phyloP scores from a whole-genome alignment of 2,888 invertebrate species.

The Heteropelma amictum region DNA sequence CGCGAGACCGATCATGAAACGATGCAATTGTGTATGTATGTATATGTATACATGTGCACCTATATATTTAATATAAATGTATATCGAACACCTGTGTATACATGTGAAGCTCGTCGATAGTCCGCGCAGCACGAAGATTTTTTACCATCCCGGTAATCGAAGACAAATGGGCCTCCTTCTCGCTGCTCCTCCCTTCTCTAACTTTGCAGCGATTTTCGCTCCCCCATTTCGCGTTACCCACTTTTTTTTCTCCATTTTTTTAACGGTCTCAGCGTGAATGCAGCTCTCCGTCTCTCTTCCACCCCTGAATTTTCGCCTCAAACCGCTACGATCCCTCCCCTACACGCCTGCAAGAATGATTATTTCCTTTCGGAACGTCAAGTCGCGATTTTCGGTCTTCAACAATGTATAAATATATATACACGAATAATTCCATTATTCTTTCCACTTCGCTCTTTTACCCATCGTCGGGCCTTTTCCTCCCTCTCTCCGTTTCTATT shows the following conservation, averaged over 20 bases:
- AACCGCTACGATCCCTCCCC: no score
- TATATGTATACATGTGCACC: neutral
- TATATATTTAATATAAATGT: neutral
- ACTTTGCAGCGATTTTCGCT: constrained; percentile 23
- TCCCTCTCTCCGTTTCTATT: neutral
- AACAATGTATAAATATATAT: no score
- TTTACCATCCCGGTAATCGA: constrained; percentile 65
- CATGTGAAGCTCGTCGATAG: constrained; percentile 39
- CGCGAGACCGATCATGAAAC: constrained; percentile 43
- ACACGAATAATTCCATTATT: no score
- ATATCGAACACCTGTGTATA: neutral
- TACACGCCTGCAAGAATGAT: no score
- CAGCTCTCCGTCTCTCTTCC: neutral
- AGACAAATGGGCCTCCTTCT: constrained; percentile 63
- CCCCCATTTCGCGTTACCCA: constrained; percentile 12
- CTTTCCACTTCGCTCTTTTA: no score
- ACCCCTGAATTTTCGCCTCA: neutral
- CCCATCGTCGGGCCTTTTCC: no score
- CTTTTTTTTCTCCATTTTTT: neutral
- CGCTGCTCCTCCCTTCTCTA: constrained; percentile 43
- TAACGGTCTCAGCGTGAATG: neutral
- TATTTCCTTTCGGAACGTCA: no score
- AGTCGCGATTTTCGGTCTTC: no score
- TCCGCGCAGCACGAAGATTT: constrained; percentile 36
- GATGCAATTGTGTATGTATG: constrained; percentile 21